Evolutionary conservation across 2,888 invertebrate species (phyloP).

Genomic region (Hemistola chrysoprasaria): DNA sequence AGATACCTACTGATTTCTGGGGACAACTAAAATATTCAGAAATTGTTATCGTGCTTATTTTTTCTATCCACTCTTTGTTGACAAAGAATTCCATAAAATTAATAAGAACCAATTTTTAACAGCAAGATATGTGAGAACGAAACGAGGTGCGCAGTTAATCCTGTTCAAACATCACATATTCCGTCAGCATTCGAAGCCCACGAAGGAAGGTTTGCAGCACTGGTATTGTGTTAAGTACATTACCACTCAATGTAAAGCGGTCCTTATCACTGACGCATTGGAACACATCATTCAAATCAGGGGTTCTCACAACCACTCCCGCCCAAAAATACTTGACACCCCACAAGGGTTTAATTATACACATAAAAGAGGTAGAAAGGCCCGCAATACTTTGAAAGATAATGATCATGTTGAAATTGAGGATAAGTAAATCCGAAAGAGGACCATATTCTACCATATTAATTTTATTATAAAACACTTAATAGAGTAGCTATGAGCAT

Average conservation of each 20-base stretch:
- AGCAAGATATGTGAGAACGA: constrained; percentile 45
- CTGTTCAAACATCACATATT: constrained; percentile 39
- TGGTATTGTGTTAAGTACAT: constrained; percentile 55
- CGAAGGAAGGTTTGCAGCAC: constrained; percentile 39
- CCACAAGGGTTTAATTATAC: constrained; percentile 34
- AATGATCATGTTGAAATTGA: too few relatives aligned
- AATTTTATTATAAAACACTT: too few relatives aligned
- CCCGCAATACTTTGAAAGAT: too few relatives aligned
- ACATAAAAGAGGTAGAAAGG: too few relatives aligned
- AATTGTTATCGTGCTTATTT: too few relatives aligned
- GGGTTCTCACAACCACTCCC: constrained; percentile 43
- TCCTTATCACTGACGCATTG: constrained; percentile 39
- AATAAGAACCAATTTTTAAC: constrained; percentile 17
- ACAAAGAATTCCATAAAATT: too few relatives aligned
- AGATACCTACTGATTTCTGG: too few relatives aligned
- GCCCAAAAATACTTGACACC: constrained; percentile 39
- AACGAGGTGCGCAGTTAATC: constrained; percentile 45
- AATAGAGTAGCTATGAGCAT: too few relatives aligned
- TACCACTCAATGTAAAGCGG: constrained; percentile 38
- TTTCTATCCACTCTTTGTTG: too few relatives aligned
- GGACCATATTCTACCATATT: too few relatives aligned
- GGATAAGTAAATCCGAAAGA: too few relatives aligned
- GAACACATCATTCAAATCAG: constrained; percentile 45
- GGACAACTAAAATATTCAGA: too few relatives aligned
- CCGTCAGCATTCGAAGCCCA: constrained; percentile 43